Conservation (phyloP, 2,113 vertebrate genomes). For the Gallinago jamesoni region DNA sequence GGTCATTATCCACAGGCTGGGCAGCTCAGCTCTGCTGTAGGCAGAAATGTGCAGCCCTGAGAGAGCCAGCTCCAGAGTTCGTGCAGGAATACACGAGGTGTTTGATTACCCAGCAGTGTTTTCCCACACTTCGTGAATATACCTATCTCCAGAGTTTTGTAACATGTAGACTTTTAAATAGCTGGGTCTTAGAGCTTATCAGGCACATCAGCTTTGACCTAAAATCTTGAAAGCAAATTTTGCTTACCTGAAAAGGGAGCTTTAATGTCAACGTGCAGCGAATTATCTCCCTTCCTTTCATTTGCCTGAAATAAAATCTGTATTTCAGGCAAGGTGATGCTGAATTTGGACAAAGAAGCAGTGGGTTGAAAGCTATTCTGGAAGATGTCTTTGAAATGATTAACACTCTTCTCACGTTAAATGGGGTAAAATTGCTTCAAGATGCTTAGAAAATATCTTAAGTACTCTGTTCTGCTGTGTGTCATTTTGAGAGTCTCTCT, state of each 20-base stretch:
- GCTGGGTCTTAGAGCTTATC: slow-evolving; percentile 32
- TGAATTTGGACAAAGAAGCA: neutral
- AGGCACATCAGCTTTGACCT: neutral
- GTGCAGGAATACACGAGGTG: neutral
- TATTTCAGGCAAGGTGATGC: neutral
- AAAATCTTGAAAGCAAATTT: slow-evolving; percentile 24
- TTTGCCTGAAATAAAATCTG: slow-evolving; percentile 10
- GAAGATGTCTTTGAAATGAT: neutral
- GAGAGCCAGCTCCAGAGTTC: neutral
- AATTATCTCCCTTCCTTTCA: neutral
- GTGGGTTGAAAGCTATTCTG: neutral
- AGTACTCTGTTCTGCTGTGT: neutral
- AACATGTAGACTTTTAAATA: neutral
- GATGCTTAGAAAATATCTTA: neutral
- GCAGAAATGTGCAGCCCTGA: neutral
- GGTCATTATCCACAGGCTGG: neutral
- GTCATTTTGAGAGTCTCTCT: neutral
- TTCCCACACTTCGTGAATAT: neutral
- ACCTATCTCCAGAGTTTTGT: neutral
- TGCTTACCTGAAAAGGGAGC: neutral
- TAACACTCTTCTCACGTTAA: neutral
- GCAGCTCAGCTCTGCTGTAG: neutral
- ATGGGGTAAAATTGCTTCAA: neutral
- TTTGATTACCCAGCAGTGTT: neutral
- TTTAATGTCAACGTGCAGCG: neutral